A percentile compares a stretch with the other conserved stretches of the same genome.
Conservation (phyloP, 64 coral and sea anemone genomes). For the Platygyra sinensis region DNA sequence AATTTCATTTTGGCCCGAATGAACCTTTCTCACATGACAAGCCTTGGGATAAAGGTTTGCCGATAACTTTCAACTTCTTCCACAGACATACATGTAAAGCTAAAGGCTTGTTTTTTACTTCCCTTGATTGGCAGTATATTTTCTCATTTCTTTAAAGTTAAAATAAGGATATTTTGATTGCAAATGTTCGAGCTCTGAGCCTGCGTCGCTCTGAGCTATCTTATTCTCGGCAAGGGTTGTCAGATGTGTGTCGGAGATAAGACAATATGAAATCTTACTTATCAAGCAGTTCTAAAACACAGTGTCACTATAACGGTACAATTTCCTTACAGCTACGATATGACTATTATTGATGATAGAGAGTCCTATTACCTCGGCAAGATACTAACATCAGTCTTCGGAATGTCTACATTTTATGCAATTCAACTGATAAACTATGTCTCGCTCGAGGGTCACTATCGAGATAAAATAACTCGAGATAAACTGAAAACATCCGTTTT, state of each 20-base stretch:
- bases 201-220: too few species aligned
- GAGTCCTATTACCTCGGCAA: neutral
- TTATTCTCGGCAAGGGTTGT: too few species aligned
- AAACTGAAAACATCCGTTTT: neutral
- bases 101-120: too few species aligned
- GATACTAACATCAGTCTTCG: neutral
- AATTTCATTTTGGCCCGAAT: conserved; percentile 11
- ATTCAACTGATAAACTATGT: conserved; percentile 15
- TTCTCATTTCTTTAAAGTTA: too few species aligned
- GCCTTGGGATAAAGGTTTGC: neutral
- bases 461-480: conserved; percentile 1
- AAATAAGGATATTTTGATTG: too few species aligned
- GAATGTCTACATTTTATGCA: neutral
- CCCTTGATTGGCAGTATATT: too few species aligned
- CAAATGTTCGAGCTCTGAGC: too few species aligned
- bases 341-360: neutral
- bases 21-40: conserved; percentile 12
- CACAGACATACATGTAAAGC: too few species aligned
- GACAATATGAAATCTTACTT: too few species aligned
- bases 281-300: too few species aligned
- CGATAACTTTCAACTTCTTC: too few species aligned
- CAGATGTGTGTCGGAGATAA: too few species aligned
- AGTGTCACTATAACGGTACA: neutral
- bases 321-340: neutral
- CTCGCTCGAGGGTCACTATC: neutral